phyloP scores from a whole-genome alignment of 2,888 invertebrate species.

The Biston betularia region DNA sequence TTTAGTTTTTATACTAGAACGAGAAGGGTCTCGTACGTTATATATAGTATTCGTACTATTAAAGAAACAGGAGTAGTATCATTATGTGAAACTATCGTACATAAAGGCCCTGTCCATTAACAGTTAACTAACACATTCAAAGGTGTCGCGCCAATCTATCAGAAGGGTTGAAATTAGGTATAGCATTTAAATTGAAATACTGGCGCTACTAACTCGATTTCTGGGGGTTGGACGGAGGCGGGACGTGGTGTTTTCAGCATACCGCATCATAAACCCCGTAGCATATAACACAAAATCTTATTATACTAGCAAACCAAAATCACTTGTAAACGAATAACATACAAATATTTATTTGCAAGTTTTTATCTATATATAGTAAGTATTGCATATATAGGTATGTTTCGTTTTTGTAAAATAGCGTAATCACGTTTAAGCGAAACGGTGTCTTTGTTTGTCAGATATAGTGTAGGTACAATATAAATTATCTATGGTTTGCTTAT shows the following conservation, averaged over 20 bases:
- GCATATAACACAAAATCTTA: too few species aligned
- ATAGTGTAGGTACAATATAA: too few species aligned
- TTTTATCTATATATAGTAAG: too few species aligned
- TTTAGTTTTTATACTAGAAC: background rate
- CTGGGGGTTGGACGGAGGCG: slow-evolving; percentile 70
- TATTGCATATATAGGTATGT: too few species aligned
- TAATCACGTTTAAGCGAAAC: too few species aligned
- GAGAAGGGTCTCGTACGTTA: background rate
- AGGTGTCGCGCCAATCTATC: slow-evolving; percentile 46
- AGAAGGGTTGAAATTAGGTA: slow-evolving; percentile 69
- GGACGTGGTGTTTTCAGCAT: slow-evolving; percentile 40
- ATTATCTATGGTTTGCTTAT: too few species aligned
- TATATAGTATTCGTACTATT: background rate
- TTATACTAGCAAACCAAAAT: too few species aligned
- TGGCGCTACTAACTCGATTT: slow-evolving; percentile 76
- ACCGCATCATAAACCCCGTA: background rate
- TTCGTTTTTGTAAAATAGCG: too few species aligned
- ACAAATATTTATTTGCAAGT: too few species aligned
- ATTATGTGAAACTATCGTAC: slow-evolving; percentile 9
- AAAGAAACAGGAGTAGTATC: slow-evolving; percentile 1
- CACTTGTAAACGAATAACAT: too few species aligned
- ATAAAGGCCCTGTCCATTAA: slow-evolving; percentile 29
- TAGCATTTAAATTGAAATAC: slow-evolving; percentile 81
- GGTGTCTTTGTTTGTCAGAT: too few species aligned
- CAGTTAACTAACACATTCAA: slow-evolving; percentile 40